Evolutionary conservation across 1,140 invertebrate species (phyloP).

Genomic region (Brachionus koreanus): DNA sequence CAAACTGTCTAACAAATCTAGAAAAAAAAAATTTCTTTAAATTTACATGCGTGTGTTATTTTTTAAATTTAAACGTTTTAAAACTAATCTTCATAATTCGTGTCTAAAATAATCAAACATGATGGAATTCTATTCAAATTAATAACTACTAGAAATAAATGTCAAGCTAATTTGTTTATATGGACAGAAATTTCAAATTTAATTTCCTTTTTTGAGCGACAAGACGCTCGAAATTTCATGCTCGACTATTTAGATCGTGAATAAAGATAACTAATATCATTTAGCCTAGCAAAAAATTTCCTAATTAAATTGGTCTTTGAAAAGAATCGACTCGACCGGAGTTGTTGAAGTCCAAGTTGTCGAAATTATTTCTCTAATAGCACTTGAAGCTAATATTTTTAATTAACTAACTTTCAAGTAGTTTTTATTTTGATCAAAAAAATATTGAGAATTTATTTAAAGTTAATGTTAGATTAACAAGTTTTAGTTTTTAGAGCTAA

Average conservation of each 20-base stretch:
- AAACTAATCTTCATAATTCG: neutral
- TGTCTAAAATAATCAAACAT: neutral
- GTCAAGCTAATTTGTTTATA: neutral
- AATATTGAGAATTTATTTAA: neutral
- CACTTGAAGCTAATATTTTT: slow-evolving; percentile 8
- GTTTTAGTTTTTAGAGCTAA: neutral
- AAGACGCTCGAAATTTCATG: neutral
- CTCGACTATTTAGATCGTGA: neutral
- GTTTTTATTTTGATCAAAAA: neutral
- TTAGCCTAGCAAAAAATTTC: neutral
- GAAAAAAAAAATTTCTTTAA: too few relatives aligned
- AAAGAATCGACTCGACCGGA: neutral
- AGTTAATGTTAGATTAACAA: neutral
- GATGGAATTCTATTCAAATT: neutral
- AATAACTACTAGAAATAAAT: neutral
- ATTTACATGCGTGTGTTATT: neutral
- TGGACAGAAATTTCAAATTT: neutral
- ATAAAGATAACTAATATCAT: neutral
- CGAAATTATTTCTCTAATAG: slow-evolving; percentile 2
- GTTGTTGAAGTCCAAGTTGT: slow-evolving; percentile 1
- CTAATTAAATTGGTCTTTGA: neutral
- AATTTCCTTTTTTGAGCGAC: neutral
- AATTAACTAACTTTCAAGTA: slow-evolving; percentile 10
- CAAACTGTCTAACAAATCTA: too few relatives aligned
- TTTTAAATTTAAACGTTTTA: neutral